These are phyloP conservation scores for Syngnathus acus DNA, from an alignment of 2,797 vertebrate genomes.

Conservation along the genomic window DNA sequence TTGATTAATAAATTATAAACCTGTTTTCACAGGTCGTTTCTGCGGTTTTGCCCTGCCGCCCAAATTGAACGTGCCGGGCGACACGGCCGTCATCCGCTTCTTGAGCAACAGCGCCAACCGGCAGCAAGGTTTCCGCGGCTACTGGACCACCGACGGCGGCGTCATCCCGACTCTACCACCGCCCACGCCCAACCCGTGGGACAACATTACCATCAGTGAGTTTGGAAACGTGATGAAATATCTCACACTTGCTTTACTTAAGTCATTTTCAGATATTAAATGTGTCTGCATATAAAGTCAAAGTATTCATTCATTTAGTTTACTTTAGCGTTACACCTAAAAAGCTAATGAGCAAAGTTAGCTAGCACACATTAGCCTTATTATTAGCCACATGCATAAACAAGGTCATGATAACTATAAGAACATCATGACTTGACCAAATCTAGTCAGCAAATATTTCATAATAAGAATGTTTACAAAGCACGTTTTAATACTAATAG, in stretches of 20 bases:
- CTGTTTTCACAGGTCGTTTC: constrained; percentile 52
- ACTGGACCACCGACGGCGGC: constrained; percentile 63
- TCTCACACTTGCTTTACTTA: not conserved
- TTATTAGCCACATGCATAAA: not conserved
- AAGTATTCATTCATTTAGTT: not conserved
- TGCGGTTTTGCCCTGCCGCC: constrained; percentile 58
- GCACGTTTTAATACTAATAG: not conserved
- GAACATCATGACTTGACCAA: not conserved
- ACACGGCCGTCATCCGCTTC: constrained; percentile 61
- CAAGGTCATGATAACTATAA: not conserved
- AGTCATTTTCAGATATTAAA: not conserved
- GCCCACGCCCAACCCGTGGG: constrained; percentile 58
- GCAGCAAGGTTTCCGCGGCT: constrained; percentile 67
- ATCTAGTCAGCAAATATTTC: not conserved
- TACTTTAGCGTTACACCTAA: too few relatives aligned
- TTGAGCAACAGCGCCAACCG: constrained; percentile 51
- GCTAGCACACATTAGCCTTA: not conserved
- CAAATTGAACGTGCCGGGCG: constrained; percentile 27
- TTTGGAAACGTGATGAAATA: not conserved
- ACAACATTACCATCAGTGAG: constrained; percentile 59
- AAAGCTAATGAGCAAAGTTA: not conserved
- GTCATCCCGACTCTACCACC: constrained; percentile 56
- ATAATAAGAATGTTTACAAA: too few relatives aligned
- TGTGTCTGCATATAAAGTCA: not conserved
- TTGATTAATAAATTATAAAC: too few relatives aligned